Base-by-base conservation (phyloP, 2,113 vertebrate genomes). In the Syrrhaptes paradoxus region DNA sequence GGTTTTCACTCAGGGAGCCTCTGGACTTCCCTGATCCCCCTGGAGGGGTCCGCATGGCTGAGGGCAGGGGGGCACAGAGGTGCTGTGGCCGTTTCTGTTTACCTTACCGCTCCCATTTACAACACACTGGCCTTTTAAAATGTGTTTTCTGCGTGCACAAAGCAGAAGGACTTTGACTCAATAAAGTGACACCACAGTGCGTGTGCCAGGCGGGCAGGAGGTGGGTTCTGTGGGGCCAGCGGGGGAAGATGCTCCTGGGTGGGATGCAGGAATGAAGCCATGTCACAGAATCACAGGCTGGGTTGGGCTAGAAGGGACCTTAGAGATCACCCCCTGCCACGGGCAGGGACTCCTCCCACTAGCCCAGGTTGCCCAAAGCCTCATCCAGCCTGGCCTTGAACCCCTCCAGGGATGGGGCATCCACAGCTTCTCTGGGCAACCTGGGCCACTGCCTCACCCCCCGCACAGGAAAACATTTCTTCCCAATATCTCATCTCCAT, bases 61-160 rank as follows among this genome's bases (percentile, higher is more conserved):
- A 43, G 32, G 55, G 54, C 26, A 7, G 16, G 24, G 45, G 48
- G 16, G 13, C 34, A 28, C 1, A 1, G 66, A 20, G 34, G 36
- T 52, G 81, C 74, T 49, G 58, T 3, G 63, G 78, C 49, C 0
- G 2, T 71, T 82, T 61, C 41, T 67, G 93, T 71, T 85, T 79
- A 85, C 94, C 91, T 95, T 92, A 71, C 45, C 3, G 4, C n/a
- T 89, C 43, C 93, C 45, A 84, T 96, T 95, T 90, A 89, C 91
- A 78, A 45, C 34, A 74, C 68, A 54, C 28, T 2, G 70, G n/a
- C 45, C 74, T 95, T 89, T 94, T 80, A 1, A 85, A 32, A 32
- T 29, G 28, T 76, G 21, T 86, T 96, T 95, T 89, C 15, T 89
- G 89, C 3, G 3, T 41, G 87, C 38, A 20, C 62, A 41, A 66